These are phyloP conservation scores for Nixonia krombeini DNA, from an alignment of 1,140 invertebrate genomes.

Conservation along the genomic window DNA sequence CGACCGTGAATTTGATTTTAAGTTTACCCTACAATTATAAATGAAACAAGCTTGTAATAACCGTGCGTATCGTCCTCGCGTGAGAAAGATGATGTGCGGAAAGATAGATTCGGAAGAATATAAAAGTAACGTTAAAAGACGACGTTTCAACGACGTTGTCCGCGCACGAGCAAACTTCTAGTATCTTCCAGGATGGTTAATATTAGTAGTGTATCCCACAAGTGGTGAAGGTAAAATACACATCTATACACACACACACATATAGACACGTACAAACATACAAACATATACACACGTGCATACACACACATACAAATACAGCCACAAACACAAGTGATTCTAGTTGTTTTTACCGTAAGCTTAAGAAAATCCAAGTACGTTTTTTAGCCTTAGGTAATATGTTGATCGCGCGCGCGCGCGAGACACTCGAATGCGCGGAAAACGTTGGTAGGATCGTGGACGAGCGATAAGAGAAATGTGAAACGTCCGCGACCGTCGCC, in stretches of 20 bases:
- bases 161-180: slow-evolving; percentile 52
- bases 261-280: slow-evolving; percentile 7
- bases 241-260: slow-evolving; percentile 11
- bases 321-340: slow-evolving; percentile 59
- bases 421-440: slow-evolving; percentile 53
- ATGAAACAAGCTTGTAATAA: no score
- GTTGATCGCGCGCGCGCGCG: slow-evolving; percentile 28
- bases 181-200: slow-evolving; percentile 51
- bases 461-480: slow-evolving; percentile 10
- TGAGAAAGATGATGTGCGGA: slow-evolving; percentile 11
- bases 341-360: slow-evolving; percentile 60
- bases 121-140: slow-evolving; percentile 5
- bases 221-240: slow-evolving; percentile 56
- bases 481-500: no score
- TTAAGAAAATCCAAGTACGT: slow-evolving; percentile 39
- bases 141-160: slow-evolving; percentile 61
- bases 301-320: slow-evolving; percentile 23
- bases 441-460: slow-evolving; percentile 51
- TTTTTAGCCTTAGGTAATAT: slow-evolving; percentile 47
- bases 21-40: neutral
- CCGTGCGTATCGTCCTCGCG: slow-evolving; percentile 25
- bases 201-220: slow-evolving; percentile 59
- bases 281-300: no score
- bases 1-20: neutral
- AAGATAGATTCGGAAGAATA: slow-evolving; percentile 4